Evolutionary conservation across 2,888 invertebrate genomes (phyloP).

Genomic region (Pseudococcus longispinus): DNA sequence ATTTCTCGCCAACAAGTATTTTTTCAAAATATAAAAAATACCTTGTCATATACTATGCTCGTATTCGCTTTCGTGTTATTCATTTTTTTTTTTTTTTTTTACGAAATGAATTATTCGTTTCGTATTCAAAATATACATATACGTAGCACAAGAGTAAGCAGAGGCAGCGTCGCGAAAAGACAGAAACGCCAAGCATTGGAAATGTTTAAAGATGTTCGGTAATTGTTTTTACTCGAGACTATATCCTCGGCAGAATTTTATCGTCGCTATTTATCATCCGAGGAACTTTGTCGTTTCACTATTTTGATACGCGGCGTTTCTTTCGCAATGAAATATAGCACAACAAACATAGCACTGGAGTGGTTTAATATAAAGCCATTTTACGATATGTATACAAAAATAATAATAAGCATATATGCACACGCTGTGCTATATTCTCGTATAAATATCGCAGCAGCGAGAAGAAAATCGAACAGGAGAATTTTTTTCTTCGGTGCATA

Average conservation of each 20-base stretch:
- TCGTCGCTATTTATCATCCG: constrained; percentile 40
- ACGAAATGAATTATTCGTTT: constrained; percentile 12
- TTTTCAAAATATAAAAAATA: constrained; percentile 3
- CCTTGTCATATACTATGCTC: constrained; percentile 1
- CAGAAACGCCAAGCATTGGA: not conserved
- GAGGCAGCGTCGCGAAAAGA: not conserved
- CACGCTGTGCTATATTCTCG: not conserved
- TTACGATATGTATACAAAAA: not conserved
- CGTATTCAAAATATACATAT: constrained; percentile 25
- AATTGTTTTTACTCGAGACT: constrained; percentile 18
- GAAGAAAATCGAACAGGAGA: too few relatives aligned
- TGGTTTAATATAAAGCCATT: not conserved
- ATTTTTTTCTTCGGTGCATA: too few relatives aligned
- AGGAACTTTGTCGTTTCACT: constrained; percentile 27
- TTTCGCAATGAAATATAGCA: not conserved
- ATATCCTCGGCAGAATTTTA: constrained; percentile 33
- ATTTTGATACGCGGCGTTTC: not conserved
- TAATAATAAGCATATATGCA: not conserved
- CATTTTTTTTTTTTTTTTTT: not conserved
- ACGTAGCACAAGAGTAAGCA: too few relatives aligned
- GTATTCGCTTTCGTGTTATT: constrained; percentile 15
- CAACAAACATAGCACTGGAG: not conserved
- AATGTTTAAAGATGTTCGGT: constrained; percentile 28
- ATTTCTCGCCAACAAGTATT: not conserved
- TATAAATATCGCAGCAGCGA: too few relatives aligned